Evolutionary conservation across 2,888 invertebrate genomes (phyloP).

Genomic region (Cremastobaeus sp.): DNA sequence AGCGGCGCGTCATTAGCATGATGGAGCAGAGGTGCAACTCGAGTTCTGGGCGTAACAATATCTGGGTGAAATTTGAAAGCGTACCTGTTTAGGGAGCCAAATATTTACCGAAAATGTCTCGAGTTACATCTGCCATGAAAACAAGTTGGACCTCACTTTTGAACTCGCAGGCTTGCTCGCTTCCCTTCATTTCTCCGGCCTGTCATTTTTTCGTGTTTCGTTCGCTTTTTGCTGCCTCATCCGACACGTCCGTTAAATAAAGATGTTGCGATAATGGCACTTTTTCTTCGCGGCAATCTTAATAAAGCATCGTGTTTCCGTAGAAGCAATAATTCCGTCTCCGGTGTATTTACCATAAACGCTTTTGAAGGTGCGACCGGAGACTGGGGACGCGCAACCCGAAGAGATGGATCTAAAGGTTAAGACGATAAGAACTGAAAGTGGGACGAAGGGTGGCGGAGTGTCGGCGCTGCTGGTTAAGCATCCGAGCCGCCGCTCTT

Average conservation of each 20-base stretch:
- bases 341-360: slow-evolving; percentile 61
- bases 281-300: slow-evolving; percentile 55
- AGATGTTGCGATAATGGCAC: slow-evolving; percentile 54
- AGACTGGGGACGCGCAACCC: slow-evolving; percentile 38
- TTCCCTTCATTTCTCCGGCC: too few species aligned
- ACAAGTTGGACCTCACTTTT: too few species aligned
- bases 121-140: too few species aligned
- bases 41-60: too few species aligned
- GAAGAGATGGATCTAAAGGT: slow-evolving; percentile 41
- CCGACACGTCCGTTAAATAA: slow-evolving; percentile 55
- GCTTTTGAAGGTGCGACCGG: slow-evolving; percentile 53
- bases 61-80: too few species aligned
- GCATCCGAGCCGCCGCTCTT: slow-evolving; percentile 44
- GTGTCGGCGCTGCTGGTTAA: slow-evolving; percentile 38
- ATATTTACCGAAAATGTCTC: too few species aligned
- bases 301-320: slow-evolving; percentile 58
- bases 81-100: too few species aligned
- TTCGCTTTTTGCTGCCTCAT: slow-evolving; percentile 37
- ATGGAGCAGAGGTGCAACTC: too few species aligned
- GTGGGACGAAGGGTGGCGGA: slow-evolving; percentile 44
- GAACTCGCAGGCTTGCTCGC: too few species aligned
- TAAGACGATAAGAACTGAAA: slow-evolving; percentile 58
- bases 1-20: too few species aligned
- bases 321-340: slow-evolving; percentile 59
- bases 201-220: slow-evolving; percentile 5